phyloP scores from a whole-genome alignment of 2,113 vertebrate genomes.

The western clawed frog (Xenopus tropicalis) region UCB_Xtro_10.0 CM004448.2:44898501-44899000 shows the following conservation, averaged over 20 bases:
- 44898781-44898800: constrained; percentile 4
- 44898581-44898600: constrained; percentile 42
- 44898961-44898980: no score
- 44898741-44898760: constrained; percentile 37
- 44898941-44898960: no score
- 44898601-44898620: constrained; percentile 45
- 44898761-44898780: constrained; percentile 24
- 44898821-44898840: not conserved
- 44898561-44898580: constrained; percentile 44
- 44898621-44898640: constrained; percentile 42
- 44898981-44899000: no score
- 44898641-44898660: constrained; percentile 38
- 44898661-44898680: constrained; percentile 42
- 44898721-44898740: constrained; percentile 18
- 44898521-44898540: constrained; percentile 43
- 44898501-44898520: constrained; percentile 38
- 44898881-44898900: no score
- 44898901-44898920: no score
- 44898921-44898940: no score
- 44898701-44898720: constrained; percentile 43
- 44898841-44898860: not conserved
- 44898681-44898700: constrained; percentile 39
- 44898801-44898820: constrained; percentile 8
- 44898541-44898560: constrained; percentile 45
- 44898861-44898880: not conserved